These are phyloP conservation scores for Neopelma chrysocephalum DNA, from an alignment of 2,797 vertebrate genomes.

Conservation along the genomic window DNA sequence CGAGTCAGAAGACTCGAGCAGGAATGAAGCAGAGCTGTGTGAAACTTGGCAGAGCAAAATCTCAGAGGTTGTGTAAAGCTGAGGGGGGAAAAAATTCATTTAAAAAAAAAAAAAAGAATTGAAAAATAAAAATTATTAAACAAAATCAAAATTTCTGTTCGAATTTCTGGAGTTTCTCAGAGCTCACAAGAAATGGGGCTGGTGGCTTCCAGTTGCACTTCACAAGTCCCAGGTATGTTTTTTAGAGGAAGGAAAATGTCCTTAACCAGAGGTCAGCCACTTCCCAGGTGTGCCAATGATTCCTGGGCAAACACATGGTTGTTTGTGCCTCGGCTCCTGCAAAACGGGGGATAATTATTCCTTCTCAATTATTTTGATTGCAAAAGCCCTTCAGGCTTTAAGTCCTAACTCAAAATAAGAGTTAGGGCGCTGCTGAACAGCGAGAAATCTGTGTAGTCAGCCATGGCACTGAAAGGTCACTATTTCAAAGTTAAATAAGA, in stretches of 20 bases:
- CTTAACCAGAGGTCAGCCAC: not conserved
- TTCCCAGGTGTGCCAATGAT: not conserved
- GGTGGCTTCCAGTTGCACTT: not conserved
- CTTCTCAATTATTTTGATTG: not conserved
- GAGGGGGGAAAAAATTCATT: too few species aligned
- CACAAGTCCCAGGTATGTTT: fast-evolving
- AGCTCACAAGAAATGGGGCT: not conserved
- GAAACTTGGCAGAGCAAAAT: not conserved
- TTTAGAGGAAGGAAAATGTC: not conserved
- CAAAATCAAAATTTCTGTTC: not conserved
- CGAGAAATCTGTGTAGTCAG: not conserved
- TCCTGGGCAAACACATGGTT: not conserved
- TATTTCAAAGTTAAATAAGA: not conserved
- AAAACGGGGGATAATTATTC: not conserved
- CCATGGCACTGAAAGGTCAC: not conserved
- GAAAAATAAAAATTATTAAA: too few species aligned
- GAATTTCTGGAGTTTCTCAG: not conserved
- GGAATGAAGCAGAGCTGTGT: not conserved
- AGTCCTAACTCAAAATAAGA: not conserved
- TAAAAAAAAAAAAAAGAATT: too few species aligned
- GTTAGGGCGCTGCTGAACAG: not conserved
- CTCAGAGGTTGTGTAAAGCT: not conserved
- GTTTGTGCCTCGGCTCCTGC: not conserved
- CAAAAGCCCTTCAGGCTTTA: not conserved
- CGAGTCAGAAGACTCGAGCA: not conserved